Evolutionary conservation across 2,113 vertebrate genomes (phyloP), one percentile per base, ranked within the genome.

Genomic region (Neotoma lepida): DNA sequence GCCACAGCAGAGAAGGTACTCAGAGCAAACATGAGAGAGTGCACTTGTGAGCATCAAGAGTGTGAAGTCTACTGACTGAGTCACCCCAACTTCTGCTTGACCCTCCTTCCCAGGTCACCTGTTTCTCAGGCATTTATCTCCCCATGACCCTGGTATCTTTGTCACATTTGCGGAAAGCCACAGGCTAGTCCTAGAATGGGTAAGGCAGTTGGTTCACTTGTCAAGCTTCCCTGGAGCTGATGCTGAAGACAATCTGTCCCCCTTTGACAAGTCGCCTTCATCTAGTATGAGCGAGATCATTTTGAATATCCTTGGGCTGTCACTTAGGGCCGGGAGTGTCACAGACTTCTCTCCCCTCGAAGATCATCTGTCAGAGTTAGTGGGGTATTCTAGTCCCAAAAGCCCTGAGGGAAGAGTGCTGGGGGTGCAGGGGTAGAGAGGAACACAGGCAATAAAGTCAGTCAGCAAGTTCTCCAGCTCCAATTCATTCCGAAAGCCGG

Each of bases 281-380:
- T 56, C 15, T 80, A 64, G 85, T 2, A 14, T 56, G 63, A n/a
- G 17, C 17, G 0, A 96, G 96, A 94, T 97, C 96, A 94, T 98
- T 97, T 61, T 95, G 95, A 97, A 93, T 96, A 93, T 97, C 97
- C 97, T 96, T 97, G 97, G 96, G 89, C 98, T 98, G 98, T 98
- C 98, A 96, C 96, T 98, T 97, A 97, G 96, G 97, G 96, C 97
- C 96, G 84, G 96, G 97, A 96, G 97, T 97, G 98, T 98, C 98
- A 39, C 96, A 94, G 97, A 96, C 97, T 98, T 97, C 96, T 63
- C 92, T 93, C 64, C 63, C 95, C 96, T 98, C 94, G 91, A 97
- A 98, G 97, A 97, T 96, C 92, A 93, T 86, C 97, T 98, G 98
- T 98, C 98, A 98, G 94, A 94, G 46, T 85, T 94, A 97, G 73